Evolutionary conservation across 2,888 invertebrate genomes (phyloP), one percentile per base, ranked within the genome.

Genomic region (Polietes domitor): DNA sequence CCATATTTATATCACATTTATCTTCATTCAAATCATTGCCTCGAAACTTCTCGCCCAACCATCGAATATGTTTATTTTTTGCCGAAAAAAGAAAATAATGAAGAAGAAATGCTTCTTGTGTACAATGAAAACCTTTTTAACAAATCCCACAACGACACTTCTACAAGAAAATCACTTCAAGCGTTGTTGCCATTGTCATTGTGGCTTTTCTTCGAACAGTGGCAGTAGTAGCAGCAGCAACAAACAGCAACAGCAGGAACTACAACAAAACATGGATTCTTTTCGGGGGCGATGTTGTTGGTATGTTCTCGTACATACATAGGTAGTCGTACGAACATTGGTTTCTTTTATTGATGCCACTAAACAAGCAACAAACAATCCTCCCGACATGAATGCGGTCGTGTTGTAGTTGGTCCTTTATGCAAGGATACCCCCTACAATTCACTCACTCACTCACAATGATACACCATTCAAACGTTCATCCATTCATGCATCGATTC

Each of bases 61-160:
- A 12, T 19, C 58, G 58, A 26, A 26, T 58, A 26, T 58, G 21
- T 58, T 58, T 58, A 58, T 58, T 26, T 28, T 70, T 41, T 21
- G 9, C 10, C 41, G 41, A 41, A 7, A n/a, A 12, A 47, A 47
- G 3, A 47, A 47, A 2, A 47, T 12, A 2, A 37, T 10, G 37
- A 32, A 32, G 37, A 37, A 37, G 9, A 37, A 37, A 12, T 37
- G 6, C 4, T 1, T 1, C n/a, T 70, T 63, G 43, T 41, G n/a
- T 53, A 74, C 73, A 79, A 79, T 79, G 73, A 79, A 79, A 79
- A 79, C 73, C 65, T 80, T 74, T 80, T 74, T 70, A 68, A 61
- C 47, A 74, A 80, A 80, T 80, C 74, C 74, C 80, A 74, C 74
- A 80, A 70, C 47, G 74, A 70, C 74, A 75, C 80, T 80, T 61